Conservation (phyloP, 2,113 vertebrate genomes). For the Vombatus ursinus region DNA sequence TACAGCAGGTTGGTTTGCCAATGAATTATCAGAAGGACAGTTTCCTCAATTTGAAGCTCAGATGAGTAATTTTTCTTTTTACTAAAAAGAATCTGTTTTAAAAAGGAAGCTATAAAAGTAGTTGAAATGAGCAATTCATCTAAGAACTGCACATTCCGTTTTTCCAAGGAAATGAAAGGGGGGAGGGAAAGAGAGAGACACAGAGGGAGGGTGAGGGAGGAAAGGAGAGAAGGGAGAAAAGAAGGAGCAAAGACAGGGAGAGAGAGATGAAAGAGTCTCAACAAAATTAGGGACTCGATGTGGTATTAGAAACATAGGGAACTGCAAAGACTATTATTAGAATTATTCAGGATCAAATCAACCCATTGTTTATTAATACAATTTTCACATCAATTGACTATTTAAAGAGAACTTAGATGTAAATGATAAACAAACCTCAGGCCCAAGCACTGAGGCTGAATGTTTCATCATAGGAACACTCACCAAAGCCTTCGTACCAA, state of each 20-base stretch:
- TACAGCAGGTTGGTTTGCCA: background rate
- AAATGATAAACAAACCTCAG: constrained; percentile 55
- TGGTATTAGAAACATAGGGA: background rate
- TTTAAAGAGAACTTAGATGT: constrained; percentile 53
- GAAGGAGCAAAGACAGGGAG: background rate
- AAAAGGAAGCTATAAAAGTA: background rate
- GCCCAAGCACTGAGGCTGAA: background rate
- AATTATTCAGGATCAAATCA: constrained; percentile 62
- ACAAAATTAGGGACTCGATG: background rate
- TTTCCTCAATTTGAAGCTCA: background rate
- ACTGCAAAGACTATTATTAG: background rate
- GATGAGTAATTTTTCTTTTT: background rate
- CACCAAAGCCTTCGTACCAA: constrained; percentile 50
- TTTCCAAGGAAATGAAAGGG: background rate
- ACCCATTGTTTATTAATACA: constrained; percentile 55
- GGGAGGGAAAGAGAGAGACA: background rate
- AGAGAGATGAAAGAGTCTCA: background rate
- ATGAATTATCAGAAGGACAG: background rate
- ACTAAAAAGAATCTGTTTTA: background rate
- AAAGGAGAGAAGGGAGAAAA: background rate
- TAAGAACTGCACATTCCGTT: background rate
- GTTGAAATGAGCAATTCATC: background rate
- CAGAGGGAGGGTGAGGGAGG: background rate
- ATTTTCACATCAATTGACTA: constrained; percentile 32
- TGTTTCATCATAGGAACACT: constrained; percentile 32